Percentiles rank a stretch among this genome's conserved stretches.
Evolutionary conservation across 2,113 vertebrate species (phyloP).

Genomic region (Formicarius rufipectus): DNA sequence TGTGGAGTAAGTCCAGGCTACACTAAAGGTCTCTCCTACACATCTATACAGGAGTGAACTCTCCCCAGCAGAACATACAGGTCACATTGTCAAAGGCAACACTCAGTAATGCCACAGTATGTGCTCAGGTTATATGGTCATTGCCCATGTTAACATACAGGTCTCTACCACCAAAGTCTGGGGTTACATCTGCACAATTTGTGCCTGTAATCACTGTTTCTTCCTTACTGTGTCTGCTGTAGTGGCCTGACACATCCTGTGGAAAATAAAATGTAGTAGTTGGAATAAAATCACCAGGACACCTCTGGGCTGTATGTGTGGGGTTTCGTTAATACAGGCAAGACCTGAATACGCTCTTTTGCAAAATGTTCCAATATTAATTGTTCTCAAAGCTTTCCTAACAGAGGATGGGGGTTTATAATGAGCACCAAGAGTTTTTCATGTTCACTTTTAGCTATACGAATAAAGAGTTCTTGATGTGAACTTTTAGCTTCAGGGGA

Average conservation of each 20-base stretch:
- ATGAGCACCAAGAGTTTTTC: not conserved
- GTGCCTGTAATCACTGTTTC: not conserved
- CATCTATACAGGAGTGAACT: rapidly evolving
- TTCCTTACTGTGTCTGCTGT: rapidly evolving
- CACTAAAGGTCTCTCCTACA: not conserved
- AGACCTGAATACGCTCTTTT: not conserved
- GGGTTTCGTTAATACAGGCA: not conserved
- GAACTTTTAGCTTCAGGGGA: not conserved
- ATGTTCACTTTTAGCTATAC: not conserved
- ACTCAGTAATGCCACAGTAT: rapidly evolving
- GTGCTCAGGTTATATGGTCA: rapidly evolving
- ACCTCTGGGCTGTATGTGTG: rapidly evolving
- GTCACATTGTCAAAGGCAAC: not conserved
- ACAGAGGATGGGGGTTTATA: not conserved
- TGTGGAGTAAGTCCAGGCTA: not conserved
- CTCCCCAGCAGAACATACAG: not conserved
- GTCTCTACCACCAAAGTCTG: not conserved
- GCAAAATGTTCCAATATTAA: not conserved
- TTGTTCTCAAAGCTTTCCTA: not conserved
- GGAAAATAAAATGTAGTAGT: rapidly evolving
- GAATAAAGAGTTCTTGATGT: not conserved
- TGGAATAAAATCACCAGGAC: not conserved
- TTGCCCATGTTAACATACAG: rapidly evolving
- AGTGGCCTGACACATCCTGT: not conserved
- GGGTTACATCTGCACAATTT: not conserved